Evolutionary conservation across 2,797 vertebrate species (phyloP).

Genomic region (Rhynchonycteris naso): DNA sequence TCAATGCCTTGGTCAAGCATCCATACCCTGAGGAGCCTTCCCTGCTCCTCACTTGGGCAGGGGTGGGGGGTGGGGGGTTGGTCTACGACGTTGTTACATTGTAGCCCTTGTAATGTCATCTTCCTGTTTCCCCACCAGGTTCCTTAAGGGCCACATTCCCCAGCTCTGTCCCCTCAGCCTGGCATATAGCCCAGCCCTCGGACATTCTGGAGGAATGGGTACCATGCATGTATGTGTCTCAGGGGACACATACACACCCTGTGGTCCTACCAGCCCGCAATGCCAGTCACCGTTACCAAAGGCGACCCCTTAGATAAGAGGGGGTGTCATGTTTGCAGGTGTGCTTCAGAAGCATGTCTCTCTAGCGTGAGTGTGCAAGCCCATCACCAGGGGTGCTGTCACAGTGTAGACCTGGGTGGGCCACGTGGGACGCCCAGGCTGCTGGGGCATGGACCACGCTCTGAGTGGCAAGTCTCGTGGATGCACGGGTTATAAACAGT

Average conservation of each 20-base stretch:
- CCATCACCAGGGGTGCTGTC: not conserved
- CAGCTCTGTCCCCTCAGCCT: not conserved
- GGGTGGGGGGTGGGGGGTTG: not conserved
- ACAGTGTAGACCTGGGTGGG: not conserved
- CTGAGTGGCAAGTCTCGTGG: not conserved
- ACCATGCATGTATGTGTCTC: not conserved
- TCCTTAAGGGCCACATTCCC: not conserved
- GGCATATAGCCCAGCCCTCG: not conserved
- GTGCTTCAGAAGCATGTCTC: not conserved
- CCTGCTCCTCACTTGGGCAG: too few relatives aligned
- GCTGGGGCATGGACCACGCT: too few relatives aligned
- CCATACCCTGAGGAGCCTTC: too few relatives aligned
- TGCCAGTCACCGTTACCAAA: not conserved
- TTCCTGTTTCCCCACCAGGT: not conserved
- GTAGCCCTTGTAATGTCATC: not conserved
- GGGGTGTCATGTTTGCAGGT: not conserved
- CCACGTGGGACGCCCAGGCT: too few relatives aligned
- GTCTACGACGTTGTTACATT: too few relatives aligned
- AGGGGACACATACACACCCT: not conserved
- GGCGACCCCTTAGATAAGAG: fast-evolving
- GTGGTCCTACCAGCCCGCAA: not conserved
- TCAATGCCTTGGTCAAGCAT: not conserved
- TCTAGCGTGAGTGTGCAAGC: fast-evolving
- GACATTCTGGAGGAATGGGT: not conserved
- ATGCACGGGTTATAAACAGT: not conserved